Base-by-base conservation (phyloP, 64 coral and sea anemone genomes). In the Orbicella faveolata region DNA sequence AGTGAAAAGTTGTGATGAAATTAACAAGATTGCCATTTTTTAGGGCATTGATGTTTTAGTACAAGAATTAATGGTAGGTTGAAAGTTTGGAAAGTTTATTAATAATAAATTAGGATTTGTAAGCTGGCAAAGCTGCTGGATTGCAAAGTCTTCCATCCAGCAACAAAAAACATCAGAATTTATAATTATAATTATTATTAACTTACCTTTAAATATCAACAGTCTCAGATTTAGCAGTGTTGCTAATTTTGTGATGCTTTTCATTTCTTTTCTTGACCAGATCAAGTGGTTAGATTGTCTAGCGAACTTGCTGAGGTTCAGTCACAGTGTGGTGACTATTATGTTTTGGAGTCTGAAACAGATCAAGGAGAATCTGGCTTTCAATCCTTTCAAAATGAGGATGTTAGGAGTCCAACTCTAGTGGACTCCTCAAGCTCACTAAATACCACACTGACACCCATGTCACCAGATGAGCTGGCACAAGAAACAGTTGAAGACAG, bases 241-340 rank as follows among this genome's bases (percentile, higher is more conserved):
- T 48, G 6, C 41, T 48, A 48, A 48, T 48, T 9, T 35, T 84
- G 61, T 67, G 12, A 75, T 41, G 5, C 2, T 44, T 54, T 55
- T 64, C 34, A 11, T 61, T 75, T 23, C 75, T 84, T 76, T 41
- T 39, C 87, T 92, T 84, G 15, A 85, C 19, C 76, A 92, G 90
- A 87, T 23, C 90, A 92, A 87, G 90, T 92, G 12, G 14, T 92
- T 7, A 92, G 90, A 53, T 86, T 92, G 67, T 92, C 90, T 62
- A 66, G 34, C 20, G 90, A 92, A 75, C 77, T 92, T 34, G 41
- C 75, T 18, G 48, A 87, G 2, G 30, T 68, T 13, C 77, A 92
- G 21, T 63, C 75, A 0, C 52, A 74, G 30, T 44, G 77, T 80
- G 51, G 48, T 2, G 90, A 92, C 9, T 92, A 92, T 35, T 86